These are phyloP conservation scores for Lasiommata megera DNA, from an alignment of 2,888 invertebrate genomes.

Conservation along the genomic window DNA sequence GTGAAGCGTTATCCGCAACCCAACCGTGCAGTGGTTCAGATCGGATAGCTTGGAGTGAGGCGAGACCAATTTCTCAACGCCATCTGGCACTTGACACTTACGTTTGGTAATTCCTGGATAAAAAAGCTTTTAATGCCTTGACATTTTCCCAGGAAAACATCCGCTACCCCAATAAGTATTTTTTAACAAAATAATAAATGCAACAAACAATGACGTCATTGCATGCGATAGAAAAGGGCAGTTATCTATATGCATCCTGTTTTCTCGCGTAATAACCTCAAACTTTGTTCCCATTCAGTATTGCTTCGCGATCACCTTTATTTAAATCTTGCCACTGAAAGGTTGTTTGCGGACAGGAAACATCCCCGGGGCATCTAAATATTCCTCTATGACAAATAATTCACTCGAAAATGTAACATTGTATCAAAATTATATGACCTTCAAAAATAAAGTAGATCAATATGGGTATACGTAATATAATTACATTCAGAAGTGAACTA, in stretches of 20 bases:
- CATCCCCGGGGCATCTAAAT: conserved; percentile 12
- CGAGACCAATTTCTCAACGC: too few relatives aligned
- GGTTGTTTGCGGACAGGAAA: background rate
- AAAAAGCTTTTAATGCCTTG: too few relatives aligned
- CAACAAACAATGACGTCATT: background rate
- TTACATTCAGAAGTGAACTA: conserved; percentile 25
- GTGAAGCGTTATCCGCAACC: conserved; percentile 18
- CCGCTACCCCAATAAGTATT: too few relatives aligned
- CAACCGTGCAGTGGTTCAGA: background rate
- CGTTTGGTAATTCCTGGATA: too few relatives aligned
- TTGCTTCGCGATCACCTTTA: too few relatives aligned
- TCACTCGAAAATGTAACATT: conserved; percentile 8
- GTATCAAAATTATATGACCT: background rate
- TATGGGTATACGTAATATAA: conserved; percentile 6
- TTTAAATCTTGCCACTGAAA: background rate
- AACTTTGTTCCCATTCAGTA: too few relatives aligned
- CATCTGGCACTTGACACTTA: too few relatives aligned
- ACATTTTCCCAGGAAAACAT: too few relatives aligned
- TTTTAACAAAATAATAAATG: background rate
- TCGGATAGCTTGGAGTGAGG: too few relatives aligned
- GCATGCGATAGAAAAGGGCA: too few relatives aligned
- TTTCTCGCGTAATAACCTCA: too few relatives aligned
- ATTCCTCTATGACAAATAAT: background rate
- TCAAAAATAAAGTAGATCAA: background rate
- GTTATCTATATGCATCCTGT: too few relatives aligned